Evolutionary conservation across 1,140 invertebrate species (phyloP).

Genomic region (Platyscapa corneri): DNA sequence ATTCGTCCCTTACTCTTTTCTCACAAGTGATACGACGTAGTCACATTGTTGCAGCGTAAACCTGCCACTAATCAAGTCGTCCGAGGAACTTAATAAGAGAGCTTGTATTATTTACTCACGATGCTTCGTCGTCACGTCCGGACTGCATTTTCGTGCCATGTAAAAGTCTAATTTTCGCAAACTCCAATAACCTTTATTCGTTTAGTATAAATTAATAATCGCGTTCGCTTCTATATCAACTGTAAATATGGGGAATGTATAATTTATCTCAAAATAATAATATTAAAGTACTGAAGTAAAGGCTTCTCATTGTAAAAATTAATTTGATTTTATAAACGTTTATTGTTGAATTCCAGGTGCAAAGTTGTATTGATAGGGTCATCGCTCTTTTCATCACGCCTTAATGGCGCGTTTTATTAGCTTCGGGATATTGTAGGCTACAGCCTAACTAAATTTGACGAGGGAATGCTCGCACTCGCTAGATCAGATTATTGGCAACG

Average conservation of each 20-base stretch:
- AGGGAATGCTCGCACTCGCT: neutral
- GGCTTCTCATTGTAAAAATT: neutral
- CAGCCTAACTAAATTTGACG: neutral
- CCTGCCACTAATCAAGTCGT: conserved; percentile 32
- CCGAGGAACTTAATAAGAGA: neutral
- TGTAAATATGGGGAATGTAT: neutral
- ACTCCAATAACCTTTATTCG: neutral
- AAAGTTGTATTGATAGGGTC: neutral
- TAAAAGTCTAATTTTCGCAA: neutral
- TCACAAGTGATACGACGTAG: conserved; percentile 12
- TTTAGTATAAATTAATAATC: conserved; percentile 5
- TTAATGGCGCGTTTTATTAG: neutral
- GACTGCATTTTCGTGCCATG: neutral
- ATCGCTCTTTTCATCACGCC: neutral
- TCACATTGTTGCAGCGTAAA: conserved; percentile 13
- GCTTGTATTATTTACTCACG: neutral
- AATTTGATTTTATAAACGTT: neutral
- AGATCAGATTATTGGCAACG: neutral
- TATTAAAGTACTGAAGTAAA: too few species aligned
- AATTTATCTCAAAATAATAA: neutral
- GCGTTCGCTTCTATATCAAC: neutral
- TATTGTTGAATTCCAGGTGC: neutral
- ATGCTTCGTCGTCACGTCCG: neutral
- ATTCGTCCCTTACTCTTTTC: conserved; percentile 33
- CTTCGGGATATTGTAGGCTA: neutral